Evolutionary conservation across 2,113 vertebrate genomes (phyloP).

Genomic region (Perognathus longimembris): DNA sequence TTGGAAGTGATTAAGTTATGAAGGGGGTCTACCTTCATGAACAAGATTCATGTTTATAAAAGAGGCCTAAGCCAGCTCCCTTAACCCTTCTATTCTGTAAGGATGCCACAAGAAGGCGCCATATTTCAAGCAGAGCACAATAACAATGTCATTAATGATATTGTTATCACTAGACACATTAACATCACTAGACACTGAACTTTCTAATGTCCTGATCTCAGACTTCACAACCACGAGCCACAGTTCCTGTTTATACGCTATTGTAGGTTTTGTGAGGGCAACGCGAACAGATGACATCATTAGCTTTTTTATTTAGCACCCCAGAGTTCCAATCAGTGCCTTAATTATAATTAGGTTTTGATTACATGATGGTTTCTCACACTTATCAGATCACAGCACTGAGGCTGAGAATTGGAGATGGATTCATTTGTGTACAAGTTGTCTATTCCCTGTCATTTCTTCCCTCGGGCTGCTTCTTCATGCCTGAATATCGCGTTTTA

Average conservation of each 20-base stretch:
- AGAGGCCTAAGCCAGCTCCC: background rate
- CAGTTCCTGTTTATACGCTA: no score
- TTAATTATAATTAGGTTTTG: no score
- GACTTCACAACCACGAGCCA: background rate
- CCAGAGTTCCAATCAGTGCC: background rate
- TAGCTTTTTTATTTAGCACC: background rate
- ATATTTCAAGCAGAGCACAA: background rate
- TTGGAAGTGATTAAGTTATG: background rate
- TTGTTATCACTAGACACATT: no score
- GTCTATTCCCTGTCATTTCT: background rate
- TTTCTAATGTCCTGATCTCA: no score
- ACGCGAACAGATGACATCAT: no score
- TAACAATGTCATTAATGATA: no score
- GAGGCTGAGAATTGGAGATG: background rate
- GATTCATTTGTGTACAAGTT: background rate
- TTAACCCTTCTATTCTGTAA: background rate
- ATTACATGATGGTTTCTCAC: no score
- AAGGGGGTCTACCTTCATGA: background rate
- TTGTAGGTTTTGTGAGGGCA: background rate
- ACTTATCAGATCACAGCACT: background rate
- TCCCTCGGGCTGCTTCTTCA: background rate
- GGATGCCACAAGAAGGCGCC: no score
- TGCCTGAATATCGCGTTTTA: background rate
- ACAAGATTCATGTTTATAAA: no score
- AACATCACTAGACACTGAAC: no score